Evolutionary conservation across 2,888 invertebrate genomes (phyloP).

Genomic region (Ryuthela nishihirai): DNA sequence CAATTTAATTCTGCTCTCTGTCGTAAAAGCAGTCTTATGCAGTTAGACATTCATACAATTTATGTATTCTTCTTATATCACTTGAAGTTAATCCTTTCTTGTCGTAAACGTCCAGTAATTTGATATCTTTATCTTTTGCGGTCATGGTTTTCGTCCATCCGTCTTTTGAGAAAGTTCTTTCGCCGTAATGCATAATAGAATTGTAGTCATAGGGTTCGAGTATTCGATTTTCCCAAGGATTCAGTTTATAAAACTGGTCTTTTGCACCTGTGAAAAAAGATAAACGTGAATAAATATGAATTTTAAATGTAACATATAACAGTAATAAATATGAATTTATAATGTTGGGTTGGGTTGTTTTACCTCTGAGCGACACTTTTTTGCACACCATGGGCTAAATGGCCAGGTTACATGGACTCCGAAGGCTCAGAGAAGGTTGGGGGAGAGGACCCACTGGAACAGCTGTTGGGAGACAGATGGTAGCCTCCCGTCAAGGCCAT

Average conservation of each 20-base stretch:
- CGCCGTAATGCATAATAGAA: slow-evolving; percentile 38
- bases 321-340: too few relatives aligned
- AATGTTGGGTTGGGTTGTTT: too few relatives aligned
- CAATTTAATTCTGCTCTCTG: too few relatives aligned
- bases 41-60: not conserved
- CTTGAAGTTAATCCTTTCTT: slow-evolving; percentile 11
- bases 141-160: slow-evolving; percentile 17
- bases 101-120: slow-evolving; percentile 9
- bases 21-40: too few relatives aligned
- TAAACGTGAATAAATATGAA: not conserved
- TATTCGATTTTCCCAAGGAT: not conserved
- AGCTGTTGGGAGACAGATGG: too few relatives aligned
- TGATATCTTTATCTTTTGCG: slow-evolving; percentile 3
- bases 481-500: too few relatives aligned
- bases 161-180: slow-evolving; percentile 7
- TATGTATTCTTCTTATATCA: not conserved
- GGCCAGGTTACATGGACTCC: too few relatives aligned
- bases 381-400: not conserved
- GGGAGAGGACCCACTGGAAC: too few relatives aligned
- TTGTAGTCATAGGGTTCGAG: slow-evolving; percentile 24
- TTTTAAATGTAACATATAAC: too few relatives aligned
- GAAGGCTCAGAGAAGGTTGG: not conserved
- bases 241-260: not conserved
- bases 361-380: too few relatives aligned
- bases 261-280: not conserved